phyloP scores from a whole-genome alignment of 2,888 invertebrate species.

The Drosophila neoperkinsi region DNA sequence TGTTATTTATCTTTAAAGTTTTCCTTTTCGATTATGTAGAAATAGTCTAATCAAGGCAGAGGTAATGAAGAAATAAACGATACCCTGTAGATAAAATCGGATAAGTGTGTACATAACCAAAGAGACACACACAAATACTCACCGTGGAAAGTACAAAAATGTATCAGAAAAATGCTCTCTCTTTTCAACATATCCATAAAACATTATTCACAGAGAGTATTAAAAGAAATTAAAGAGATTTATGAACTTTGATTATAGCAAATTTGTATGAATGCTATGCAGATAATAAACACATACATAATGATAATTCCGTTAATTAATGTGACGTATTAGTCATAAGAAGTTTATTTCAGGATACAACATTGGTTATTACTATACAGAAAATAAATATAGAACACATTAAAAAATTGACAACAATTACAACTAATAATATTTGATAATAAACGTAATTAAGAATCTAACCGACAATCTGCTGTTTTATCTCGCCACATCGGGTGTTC shows the following conservation, averaged over 20 bases:
- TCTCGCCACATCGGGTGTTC: constrained; percentile 43
- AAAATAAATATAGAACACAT: not conserved
- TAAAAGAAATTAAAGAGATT: not conserved
- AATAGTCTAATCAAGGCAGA: constrained; percentile 2
- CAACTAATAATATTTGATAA: not conserved
- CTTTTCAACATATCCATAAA: no score
- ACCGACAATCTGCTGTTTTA: constrained; percentile 35
- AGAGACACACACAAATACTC: no score
- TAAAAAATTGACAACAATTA: not conserved
- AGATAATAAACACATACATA: not conserved
- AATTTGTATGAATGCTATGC: not conserved
- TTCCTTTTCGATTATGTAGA: constrained; percentile 5
- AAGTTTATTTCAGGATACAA: not conserved
- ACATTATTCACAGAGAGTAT: not conserved
- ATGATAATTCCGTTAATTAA: not conserved
- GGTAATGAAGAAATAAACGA: not conserved
- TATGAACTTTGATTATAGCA: not conserved
- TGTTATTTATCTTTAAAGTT: not conserved
- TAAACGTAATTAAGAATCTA: not conserved
- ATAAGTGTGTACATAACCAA: not conserved
- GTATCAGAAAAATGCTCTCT: not conserved
- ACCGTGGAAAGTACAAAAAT: not conserved
- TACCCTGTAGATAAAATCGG: not conserved
- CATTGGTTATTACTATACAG: not conserved
- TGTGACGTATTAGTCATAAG: not conserved